Evolutionary conservation across 2,797 vertebrate genomes (phyloP).

Genomic region (Arctocebus calabarensis): DNA sequence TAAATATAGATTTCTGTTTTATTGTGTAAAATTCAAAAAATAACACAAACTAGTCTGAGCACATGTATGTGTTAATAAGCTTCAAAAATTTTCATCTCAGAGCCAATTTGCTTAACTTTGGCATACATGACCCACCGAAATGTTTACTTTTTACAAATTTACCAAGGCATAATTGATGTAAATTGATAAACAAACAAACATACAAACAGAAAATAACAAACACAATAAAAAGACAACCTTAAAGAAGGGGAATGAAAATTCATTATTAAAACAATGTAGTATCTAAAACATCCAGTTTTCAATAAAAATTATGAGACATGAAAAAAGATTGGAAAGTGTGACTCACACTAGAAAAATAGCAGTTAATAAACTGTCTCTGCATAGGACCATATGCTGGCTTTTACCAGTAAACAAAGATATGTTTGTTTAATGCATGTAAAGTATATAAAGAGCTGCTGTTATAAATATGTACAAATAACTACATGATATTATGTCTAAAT

Average conservation of each 20-base stretch:
- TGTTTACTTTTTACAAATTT: background rate
- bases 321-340: background rate
- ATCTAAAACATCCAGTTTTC: background rate
- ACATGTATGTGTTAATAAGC: background rate
- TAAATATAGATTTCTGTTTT: background rate
- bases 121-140: background rate
- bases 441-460: background rate
- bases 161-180: background rate
- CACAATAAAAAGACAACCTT: background rate
- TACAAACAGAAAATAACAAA: background rate
- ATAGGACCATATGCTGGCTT: background rate
- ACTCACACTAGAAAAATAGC: background rate
- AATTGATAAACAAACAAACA: background rate
- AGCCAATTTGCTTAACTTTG: background rate
- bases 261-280: background rate
- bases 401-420: background rate
- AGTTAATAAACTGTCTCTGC: background rate
- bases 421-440: background rate
- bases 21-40: background rate
- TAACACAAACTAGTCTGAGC: background rate
- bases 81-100: background rate
- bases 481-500: background rate
- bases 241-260: background rate
- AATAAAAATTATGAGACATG: background rate
- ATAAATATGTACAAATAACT: background rate